These are phyloP conservation scores for Verasper variegatus DNA, from an alignment of 2,113 vertebrate genomes.

Conservation along the genomic window DNA sequence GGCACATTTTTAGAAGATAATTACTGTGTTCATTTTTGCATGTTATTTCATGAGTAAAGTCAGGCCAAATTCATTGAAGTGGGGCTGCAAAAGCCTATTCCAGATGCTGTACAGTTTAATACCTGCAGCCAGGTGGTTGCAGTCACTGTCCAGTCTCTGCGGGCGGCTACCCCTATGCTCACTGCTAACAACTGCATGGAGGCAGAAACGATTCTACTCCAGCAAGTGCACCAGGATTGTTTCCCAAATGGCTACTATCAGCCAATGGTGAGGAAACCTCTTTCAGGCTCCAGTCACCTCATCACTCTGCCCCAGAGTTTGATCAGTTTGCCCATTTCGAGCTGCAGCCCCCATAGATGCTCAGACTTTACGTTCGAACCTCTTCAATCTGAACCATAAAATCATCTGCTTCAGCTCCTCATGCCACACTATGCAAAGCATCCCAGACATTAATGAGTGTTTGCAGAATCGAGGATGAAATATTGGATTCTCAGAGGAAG, in stretches of 20 bases:
- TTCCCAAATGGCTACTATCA: not conserved
- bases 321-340: not conserved
- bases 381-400: not conserved
- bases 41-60: not conserved
- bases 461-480: not conserved
- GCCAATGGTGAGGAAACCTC: not conserved
- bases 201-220: no score
- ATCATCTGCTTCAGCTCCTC: not conserved
- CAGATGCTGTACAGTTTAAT: not conserved
- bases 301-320: not conserved
- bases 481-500: not conserved
- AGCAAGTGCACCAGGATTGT: not conserved
- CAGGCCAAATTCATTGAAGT: not conserved
- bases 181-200: no score
- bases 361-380: no score
- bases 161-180: not conserved
- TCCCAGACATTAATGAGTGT: not conserved
- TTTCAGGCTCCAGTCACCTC: not conserved
- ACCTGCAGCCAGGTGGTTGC: not conserved
- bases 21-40: not conserved
- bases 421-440: not conserved
- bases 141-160: not conserved
- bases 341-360: no score
- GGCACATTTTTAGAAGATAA: not conserved
- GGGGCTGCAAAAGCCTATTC: not conserved